These are phyloP conservation scores for Meriones psammophilus DNA, from an alignment of 2,797 vertebrate species.

Conservation along the genomic window DNA sequence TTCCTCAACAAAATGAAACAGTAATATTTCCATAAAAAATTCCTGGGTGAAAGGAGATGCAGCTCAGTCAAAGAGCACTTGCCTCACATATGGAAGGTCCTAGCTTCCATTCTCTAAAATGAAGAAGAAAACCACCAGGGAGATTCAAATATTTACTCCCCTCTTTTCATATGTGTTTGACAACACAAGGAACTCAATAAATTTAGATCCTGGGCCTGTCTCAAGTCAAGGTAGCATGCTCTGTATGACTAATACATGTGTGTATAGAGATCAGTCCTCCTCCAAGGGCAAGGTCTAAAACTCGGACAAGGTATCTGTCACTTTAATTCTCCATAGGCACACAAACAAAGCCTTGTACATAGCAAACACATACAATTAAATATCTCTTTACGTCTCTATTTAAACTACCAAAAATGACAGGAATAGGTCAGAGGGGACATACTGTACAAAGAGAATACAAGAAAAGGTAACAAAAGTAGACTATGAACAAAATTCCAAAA, in stretches of 20 bases:
- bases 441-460: not conserved
- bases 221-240: not conserved
- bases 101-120: not conserved
- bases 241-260: not conserved
- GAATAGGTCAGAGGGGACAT: not conserved
- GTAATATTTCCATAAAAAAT: not conserved
- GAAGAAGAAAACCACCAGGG: not conserved
- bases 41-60: not conserved
- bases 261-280: not conserved
- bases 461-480: not conserved
- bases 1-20: not conserved
- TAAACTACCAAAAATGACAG: not conserved
- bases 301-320: not conserved
- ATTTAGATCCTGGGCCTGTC: not conserved
- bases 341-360: not conserved
- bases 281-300: not conserved
- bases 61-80: not conserved
- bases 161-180: not conserved
- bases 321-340: not conserved
- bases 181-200: not conserved
- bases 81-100: not conserved
- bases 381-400: not conserved
- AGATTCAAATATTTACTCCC: slow-evolving; percentile 44
- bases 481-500: not conserved
- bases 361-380: not conserved